Base-by-base conservation (phyloP, 2,113 vertebrate species). In the Lepus europaeus region DNA sequence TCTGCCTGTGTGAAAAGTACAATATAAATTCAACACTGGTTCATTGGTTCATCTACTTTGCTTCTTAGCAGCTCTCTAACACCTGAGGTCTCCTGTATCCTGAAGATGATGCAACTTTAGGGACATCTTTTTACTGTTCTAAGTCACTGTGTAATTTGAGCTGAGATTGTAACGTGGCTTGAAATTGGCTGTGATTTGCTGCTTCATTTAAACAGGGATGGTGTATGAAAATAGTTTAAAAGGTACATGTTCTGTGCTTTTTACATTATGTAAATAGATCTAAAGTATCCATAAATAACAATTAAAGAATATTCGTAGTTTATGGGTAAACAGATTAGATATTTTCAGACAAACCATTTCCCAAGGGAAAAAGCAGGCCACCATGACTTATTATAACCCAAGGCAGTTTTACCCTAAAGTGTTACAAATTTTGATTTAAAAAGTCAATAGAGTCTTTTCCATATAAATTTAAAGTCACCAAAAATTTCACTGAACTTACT, bases 21-120 rank as follows among this genome's bases (percentile, higher is more conserved):
- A 97, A 88, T 98, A 97, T 96, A 97, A 97, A 97, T 98, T 97
- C 96, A 97, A 97, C 78, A 63, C 95, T 97, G 97, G 93, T 93
- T 98, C 83, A 36, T 97, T 98, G 98, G 96, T 61, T 98, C 93
- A 96, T 96, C 91, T 39, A 80, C 97, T 97, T 89, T 96, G 79
- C 93, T 95, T 97, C 96, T 93, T 97, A 95, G 96, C 53, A 96
- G 94, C 89, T 96, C 94, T 97, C 91, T 66, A 96, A 96, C 97
- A 87, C 31, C 25, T 31, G 89, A 56, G 81, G 78, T 81, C 92
- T 96, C 96, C 92, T 94, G 92, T 96, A 97, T 82, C 97, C 77
- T 93, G 92, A 95, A 95, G 88, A 95, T 22, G 87, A 74, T 66
- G 63, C 79, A 95, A 94, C 89, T 95, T 95, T 84, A 96, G 97